phyloP scores from a whole-genome alignment of 2,888 invertebrate genomes.

The Gastrophysa polygoni region DNA sequence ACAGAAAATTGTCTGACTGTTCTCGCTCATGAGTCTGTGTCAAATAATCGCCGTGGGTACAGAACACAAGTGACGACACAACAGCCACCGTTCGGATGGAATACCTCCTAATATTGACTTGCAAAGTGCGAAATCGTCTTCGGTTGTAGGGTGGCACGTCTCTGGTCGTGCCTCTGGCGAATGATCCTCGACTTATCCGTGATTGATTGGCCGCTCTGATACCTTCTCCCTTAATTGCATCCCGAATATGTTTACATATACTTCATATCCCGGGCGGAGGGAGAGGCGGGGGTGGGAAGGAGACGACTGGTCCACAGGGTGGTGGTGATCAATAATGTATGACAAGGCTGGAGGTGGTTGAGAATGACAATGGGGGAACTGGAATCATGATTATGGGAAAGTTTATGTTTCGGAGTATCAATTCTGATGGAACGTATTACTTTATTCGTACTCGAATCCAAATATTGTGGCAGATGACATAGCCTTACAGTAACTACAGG shows the following conservation, averaged over 20 bases:
- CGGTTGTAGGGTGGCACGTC: conserved; percentile 53
- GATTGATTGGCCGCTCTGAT: conserved; percentile 48
- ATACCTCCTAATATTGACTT: conserved; percentile 58
- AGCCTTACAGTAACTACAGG: too few species aligned
- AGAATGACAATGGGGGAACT: background rate
- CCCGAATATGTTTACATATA: conserved; percentile 20
- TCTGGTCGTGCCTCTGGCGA: conserved; percentile 55
- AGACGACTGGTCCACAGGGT: conserved; percentile 4
- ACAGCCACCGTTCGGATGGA: conserved; percentile 43
- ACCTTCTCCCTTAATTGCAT: conserved; percentile 15
- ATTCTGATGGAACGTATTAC: too few species aligned
- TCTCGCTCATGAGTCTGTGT: too few species aligned
- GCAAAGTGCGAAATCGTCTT: conserved; percentile 58
- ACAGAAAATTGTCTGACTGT: too few species aligned
- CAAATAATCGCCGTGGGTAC: conserved; percentile 41
- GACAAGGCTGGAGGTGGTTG: background rate
- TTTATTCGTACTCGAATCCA: too few species aligned
- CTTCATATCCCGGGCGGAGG: conserved; percentile 6
- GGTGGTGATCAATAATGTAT: background rate
- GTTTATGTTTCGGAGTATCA: too few species aligned
- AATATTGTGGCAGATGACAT: too few species aligned
- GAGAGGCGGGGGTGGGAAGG: conserved; percentile 11
- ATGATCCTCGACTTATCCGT: conserved; percentile 56
- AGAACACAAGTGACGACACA: conserved; percentile 37
- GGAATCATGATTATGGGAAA: too few species aligned